A percentile compares a stretch with the other conserved stretches of the same genome.
These are phyloP conservation scores for Archivesica marissinica DNA, from an alignment of 1,140 invertebrate species.

Conservation along the genomic window DNA sequence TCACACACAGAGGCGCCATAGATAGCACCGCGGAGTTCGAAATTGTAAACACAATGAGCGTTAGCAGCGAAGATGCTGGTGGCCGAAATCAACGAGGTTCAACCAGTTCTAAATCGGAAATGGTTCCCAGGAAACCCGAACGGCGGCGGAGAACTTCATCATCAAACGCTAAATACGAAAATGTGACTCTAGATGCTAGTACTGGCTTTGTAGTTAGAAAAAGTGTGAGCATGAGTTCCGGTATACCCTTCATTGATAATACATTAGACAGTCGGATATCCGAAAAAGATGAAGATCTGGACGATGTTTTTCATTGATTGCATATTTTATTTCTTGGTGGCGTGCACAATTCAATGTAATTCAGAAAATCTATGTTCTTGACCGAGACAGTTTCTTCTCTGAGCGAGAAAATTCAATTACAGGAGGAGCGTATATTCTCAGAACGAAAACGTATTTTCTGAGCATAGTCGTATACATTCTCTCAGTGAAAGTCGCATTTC, in stretches of 20 bases:
- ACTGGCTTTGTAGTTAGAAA: slow-evolving; percentile 41
- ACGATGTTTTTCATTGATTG: slow-evolving; percentile 40
- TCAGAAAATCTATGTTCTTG: no score
- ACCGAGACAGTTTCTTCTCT: no score
- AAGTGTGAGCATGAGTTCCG: slow-evolving; percentile 43
- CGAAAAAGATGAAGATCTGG: slow-evolving; percentile 31
- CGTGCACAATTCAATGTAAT: no score
- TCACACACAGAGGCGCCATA: slow-evolving; percentile 34
- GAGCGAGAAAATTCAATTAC: no score
- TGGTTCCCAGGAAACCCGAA: slow-evolving; percentile 46
- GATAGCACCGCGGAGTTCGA: slow-evolving; percentile 58
- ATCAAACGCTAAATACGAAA: slow-evolving; percentile 42
- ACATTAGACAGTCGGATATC: slow-evolving; percentile 46
- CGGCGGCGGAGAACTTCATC: slow-evolving; percentile 38
- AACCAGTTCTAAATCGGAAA: not conserved
- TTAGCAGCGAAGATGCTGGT: slow-evolving; percentile 1
- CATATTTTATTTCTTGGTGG: no score
- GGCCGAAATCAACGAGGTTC: not conserved
- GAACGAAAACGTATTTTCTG: no score
- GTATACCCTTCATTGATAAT: slow-evolving; percentile 42
- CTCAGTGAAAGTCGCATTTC: no score
- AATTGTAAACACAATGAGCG: slow-evolving; percentile 15
- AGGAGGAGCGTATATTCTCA: no score
- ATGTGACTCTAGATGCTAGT: slow-evolving; percentile 24
- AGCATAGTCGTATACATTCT: no score